Base-by-base conservation (phyloP, 2,797 vertebrate genomes). In the Fratercula arctica region DNA sequence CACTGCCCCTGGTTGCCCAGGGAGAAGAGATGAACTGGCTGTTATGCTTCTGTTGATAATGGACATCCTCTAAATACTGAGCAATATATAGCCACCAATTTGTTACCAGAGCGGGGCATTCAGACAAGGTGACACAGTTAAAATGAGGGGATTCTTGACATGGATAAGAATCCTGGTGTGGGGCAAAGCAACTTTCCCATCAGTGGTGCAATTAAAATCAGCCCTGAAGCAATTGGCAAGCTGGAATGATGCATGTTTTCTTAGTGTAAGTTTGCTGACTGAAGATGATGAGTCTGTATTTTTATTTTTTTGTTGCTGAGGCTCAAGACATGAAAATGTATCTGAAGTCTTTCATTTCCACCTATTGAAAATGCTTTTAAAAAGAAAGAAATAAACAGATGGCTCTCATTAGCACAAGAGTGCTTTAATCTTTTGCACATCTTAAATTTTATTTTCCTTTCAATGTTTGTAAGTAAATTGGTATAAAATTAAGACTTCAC, bases 341-440 rank as follows among this genome's bases (percentile, higher is more conserved):
- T 94, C 91, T 97, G 87, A 94, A 95, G 91, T 37, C 68, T 80
- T 89, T 88, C 67, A 97, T 96, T 92, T 86, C 90, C 84, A 88
- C 94, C 97, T 93, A 74, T 73, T 89, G 83, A 79, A 83, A 94
- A 91, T 9, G 48, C 68, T 72, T 91, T 80, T 76, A 70, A 95
- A 88, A 90, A 95, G 81, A 84, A 94, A 89, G 95, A 70, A 96
- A 85, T 43, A 96, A 97, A 75, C 97, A 97, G 98, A 97, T 97
- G 97, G 94, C 86, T 96, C 94, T 96, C 97, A 95, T 97, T 97
- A 97, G 91, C 76, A 79, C 85, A 37, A 89, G 87, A 84, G 64
- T 20, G 86, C 96, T 95, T 97, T 97, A 46, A 90, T 97, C 97
- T 89, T 96, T 91, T 94, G 59, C 93, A 87, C 82, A 48, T 97